Base-by-base conservation (phyloP, 2,888 invertebrate genomes). In the Cylindroiulus punctatus region DNA sequence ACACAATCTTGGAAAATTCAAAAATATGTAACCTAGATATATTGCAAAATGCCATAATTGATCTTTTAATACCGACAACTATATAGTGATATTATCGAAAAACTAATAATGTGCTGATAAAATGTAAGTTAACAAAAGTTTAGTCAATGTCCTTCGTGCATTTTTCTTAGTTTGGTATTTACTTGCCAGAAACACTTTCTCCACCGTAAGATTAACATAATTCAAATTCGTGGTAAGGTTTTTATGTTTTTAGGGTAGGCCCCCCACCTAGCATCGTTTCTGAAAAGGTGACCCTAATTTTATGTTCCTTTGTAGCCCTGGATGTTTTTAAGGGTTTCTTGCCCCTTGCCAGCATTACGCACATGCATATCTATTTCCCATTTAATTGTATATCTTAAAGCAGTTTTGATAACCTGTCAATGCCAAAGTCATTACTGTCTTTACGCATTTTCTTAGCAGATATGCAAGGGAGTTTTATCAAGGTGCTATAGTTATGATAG, bases 371-470 rank as follows among this genome's bases (percentile, higher is more conserved):
- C 26, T 30, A 76, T 76, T 76, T 76, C 30, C 30, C 76, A 76
- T 76, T 76, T 76, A 76, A 76, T 76, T 76, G 76, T 76, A 76
- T 76, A 76, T 76, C 76, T 76, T 30, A 76, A 76, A 76, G 76
- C 76, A 76, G 76, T 76, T 76, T 76, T 76, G 76, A 76, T 76
- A 76, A 76, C 76, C 76, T 76, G 76, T 76, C 76, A 76, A 76
- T 76, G 76, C 76, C 76, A 76, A 76, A 76, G 76, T 30, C 76
- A 76, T 76, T 76, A 76, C 76, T 76, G 76, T 76, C 30, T 76
- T 76, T 76, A 76, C 10, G 76, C 30, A 30, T 76, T 76, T 76
- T 76, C 76, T 3, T 30, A 30, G 7, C 22, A 76, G 30, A 76
- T 76, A 30, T 30, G 76, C 76, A 76, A 76, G 30, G 76, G 76